Evolutionary conservation across 2,888 invertebrate genomes (phyloP).

Genomic region (Thelaira solivaga): DNA sequence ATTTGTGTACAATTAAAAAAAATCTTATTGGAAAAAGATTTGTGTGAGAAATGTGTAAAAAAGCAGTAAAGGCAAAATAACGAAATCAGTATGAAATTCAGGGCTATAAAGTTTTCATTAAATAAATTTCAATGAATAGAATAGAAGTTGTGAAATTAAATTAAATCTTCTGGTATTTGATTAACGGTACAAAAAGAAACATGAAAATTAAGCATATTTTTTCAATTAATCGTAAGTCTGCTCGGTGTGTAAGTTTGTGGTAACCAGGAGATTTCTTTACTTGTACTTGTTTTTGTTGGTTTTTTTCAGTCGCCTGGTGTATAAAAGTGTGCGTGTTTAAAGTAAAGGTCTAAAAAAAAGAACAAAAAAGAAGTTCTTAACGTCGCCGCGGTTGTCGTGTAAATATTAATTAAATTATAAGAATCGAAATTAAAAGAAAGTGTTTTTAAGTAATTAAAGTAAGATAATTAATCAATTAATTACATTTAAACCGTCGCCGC

Average conservation of each 20-base stretch:
- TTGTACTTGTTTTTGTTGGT: background rate
- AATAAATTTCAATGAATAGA: too few species aligned
- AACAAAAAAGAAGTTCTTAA: background rate
- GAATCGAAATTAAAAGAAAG: background rate
- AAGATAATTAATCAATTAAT: too few species aligned
- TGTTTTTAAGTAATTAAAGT: background rate
- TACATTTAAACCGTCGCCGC: too few species aligned
- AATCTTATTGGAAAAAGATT: background rate
- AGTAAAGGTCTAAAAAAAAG: conserved; percentile 14
- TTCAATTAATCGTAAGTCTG: background rate
- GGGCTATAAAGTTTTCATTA: too few species aligned
- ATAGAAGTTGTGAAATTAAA: too few species aligned
- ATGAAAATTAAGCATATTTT: conserved; percentile 21
- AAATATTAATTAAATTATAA: background rate
- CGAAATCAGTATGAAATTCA: background rate
- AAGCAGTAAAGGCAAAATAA: background rate
- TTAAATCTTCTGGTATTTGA: too few species aligned
- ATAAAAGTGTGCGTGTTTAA: conserved; percentile 21
- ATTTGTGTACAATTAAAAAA: background rate
- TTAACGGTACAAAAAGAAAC: too few species aligned
- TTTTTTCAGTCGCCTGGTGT: background rate
- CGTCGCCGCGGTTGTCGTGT: conserved; percentile 2
- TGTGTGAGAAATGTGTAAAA: background rate
- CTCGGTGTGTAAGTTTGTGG: conserved; percentile 16
- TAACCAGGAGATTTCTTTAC: conserved; percentile 38